A percentile compares a stretch with the other conserved stretches of the same genome.
These are phyloP conservation scores for Drosophila villosipedis DNA, from an alignment of 2,888 invertebrate species.

Conservation along the genomic window DNA sequence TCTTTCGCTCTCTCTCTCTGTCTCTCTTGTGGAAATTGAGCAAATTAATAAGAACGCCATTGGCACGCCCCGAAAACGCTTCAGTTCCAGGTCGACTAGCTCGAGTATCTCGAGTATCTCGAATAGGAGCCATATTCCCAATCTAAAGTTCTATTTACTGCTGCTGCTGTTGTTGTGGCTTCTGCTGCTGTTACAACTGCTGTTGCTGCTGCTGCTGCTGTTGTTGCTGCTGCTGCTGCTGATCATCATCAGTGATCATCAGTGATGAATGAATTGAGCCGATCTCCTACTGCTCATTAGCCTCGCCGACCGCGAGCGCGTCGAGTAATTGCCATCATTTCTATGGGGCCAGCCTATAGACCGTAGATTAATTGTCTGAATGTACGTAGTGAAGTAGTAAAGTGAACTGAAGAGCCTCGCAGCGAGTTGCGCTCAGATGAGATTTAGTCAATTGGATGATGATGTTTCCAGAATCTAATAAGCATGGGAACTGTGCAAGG, in stretches of 20 bases:
- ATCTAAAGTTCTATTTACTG: conserved; percentile 1
- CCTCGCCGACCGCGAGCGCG: conserved; percentile 62
- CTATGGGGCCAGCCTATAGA: conserved; percentile 52
- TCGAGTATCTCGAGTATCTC: background rate
- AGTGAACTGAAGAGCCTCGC: conserved; percentile 30
- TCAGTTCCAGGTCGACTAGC: conserved; percentile 17
- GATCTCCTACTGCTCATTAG: conserved; percentile 63
- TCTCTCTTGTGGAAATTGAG: conserved; percentile 62
- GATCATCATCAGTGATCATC: conserved; percentile 65
- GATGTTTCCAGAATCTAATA: conserved; percentile 33
- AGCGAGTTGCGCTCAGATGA: conserved; percentile 2
- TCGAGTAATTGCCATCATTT: conserved; percentile 76
- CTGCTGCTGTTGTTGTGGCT: conserved; percentile 10
- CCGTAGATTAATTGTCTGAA: conserved; percentile 69
- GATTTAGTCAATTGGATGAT: conserved; percentile 36
- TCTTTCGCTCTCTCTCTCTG: background rate
- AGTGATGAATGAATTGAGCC: conserved; percentile 78
- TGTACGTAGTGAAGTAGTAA: conserved; percentile 13
- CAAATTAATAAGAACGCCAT: conserved; percentile 78
- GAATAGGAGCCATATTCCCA: conserved; percentile 20
- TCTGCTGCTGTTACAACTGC: conserved; percentile 3
- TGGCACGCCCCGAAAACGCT: conserved; percentile 73
- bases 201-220: conserved; percentile 22
- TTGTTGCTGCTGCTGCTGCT: conserved; percentile 24
- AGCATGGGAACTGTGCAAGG: background rate